Base-by-base conservation (phyloP, 2,797 vertebrate genomes). In the Enteromius thamalakanensis region DNA sequence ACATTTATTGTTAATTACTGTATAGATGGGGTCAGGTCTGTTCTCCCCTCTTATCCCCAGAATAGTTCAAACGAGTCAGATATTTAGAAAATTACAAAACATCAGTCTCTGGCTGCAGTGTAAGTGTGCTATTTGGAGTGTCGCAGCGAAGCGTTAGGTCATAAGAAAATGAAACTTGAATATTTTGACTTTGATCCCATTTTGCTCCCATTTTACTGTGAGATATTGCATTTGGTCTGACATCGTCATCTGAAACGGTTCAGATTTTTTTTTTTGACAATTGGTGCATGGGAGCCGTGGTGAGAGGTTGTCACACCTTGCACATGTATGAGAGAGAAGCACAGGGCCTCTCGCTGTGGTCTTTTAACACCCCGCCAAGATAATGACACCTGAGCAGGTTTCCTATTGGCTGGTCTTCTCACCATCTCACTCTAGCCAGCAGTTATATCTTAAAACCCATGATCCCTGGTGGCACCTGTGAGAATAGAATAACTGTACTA, bases 21-120 rank as follows among this genome's bases (percentile, higher is more conserved):
- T 80, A 88, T 90, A 92, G 79, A 93, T 89, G 84, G 90, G 89
- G 93, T 94, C 91, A 91, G 89, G 93, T 90, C 85, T 91, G 88
- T 88, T 90, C 84, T 89, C 87, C 82, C 87, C 91, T 86, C 88
- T 91, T 51, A 87, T 87, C 87, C 88, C 89, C 78, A 19, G 53
- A 85, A 86, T 87, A 88, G 88, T 91, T 85, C 68, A 70, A 87
- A 85, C 82, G 79, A 84, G 81, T 85, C 68, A 78, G 84, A 76
- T 77, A 84, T 84, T 89, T 86, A 79, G 82, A 82, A 74, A 87
- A 85, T 76, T 40, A 82, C 51, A 65, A 65, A 84, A 79, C 69
- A 70, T 84, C 79, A 29, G 58, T 70, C 47, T 76, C 53, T 78
- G 55, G 51, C 75, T 70, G 37, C 47, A 23, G 23, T 64, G 8